Evolutionary conservation across 2,113 vertebrate genomes (phyloP), one percentile per base, ranked within the genome.

Genomic region (Lagopus muta): DNA sequence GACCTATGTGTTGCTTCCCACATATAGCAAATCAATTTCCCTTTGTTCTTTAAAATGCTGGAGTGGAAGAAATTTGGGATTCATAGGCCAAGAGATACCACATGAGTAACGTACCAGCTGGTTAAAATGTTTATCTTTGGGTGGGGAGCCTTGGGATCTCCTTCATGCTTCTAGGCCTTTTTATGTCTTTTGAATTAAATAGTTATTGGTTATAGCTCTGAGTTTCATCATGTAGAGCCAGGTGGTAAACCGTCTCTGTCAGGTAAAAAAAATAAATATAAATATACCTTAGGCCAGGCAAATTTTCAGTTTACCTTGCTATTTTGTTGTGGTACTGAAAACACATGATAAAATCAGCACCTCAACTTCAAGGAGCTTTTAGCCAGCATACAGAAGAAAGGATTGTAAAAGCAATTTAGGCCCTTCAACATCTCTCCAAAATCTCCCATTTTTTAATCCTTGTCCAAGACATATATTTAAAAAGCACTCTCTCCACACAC

Each of bases 291-390:
- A 90, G 86, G 82, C 65, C 60, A 88, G 34, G 69, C 54, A 81
- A 88, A 48, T 77, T 82, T 43, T 76, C 34, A 34, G 58, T 91
- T 90, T 90, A 80, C 48, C 28, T 85, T 52, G 22, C 20, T 67
- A 32, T 67, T 94, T 93, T 74, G 90, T 75, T 93, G 7, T 47
- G 73, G 42, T 71, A 76, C 88, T 74, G 54, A 79, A 89, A 95
- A 16, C 45, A 60, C 42, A 62, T 77, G 20, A 15, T 69, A 92
- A 70, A 86, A 75, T 47, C 76, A 82, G 28, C 42, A 32, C 15
- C 28, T 83, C 16, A 20, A 2, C 52, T 73, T 90, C 61, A 67
- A 86, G 32, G 17, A 32, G 58, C 14, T 61, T 92, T 69, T 74
- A 32, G 72, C 22, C 4, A 43, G 75, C 71, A 38, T 36, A 20